Evolutionary conservation across 2,888 invertebrate species (phyloP), one percentile per base, ranked within the genome.

Genomic region (Frankliniella intonsa): DNA sequence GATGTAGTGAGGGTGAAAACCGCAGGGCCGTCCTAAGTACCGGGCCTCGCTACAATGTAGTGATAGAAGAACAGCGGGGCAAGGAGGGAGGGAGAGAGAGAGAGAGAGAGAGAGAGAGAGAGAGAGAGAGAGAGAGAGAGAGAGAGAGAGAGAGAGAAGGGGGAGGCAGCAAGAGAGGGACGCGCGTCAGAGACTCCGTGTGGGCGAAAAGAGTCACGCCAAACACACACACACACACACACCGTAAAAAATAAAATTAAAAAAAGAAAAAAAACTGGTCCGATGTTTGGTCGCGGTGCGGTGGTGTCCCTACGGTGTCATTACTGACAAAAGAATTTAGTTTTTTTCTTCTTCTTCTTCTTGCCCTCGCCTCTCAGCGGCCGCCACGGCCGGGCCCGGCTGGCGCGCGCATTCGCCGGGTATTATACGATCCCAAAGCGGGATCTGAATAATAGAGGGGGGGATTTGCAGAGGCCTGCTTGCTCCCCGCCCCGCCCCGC

Each of bases 401-500:
- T 17, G 19, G 7, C 62, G 62, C 62, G 55, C 55, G 62, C 62
- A 38, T 38, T 38, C 55, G 55, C 5, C 19, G 55, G 17, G 69
- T 76, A 76, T 76, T 76, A 76, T 76, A 76, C 69, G 69, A 76
- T 76, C 69, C 69, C 69, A 25, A 76, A 76, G 69, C 69, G 69
- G 69, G 69, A 25, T 76, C 69, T 76, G 22, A 22, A 22, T 22
- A 76, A 19, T 19, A 76, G 22, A 76, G 25, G 25, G 69, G 69
- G 69, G 25, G 69, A 76, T 76, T 76, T 76, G 69, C 69, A 25
- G 25, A 76, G 55, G 17, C 55, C 38, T 38, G 38, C 38, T 38
- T 38, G 38, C 38, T 38, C 38, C 38, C 38, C n/a, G n/a, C n/a
- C 19, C 19, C 55, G 55, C 65, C 65, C 69, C 69, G 5, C 22